Conservation (phyloP, 2,113 vertebrate species). For the Chlamydotis undulata region DNA sequence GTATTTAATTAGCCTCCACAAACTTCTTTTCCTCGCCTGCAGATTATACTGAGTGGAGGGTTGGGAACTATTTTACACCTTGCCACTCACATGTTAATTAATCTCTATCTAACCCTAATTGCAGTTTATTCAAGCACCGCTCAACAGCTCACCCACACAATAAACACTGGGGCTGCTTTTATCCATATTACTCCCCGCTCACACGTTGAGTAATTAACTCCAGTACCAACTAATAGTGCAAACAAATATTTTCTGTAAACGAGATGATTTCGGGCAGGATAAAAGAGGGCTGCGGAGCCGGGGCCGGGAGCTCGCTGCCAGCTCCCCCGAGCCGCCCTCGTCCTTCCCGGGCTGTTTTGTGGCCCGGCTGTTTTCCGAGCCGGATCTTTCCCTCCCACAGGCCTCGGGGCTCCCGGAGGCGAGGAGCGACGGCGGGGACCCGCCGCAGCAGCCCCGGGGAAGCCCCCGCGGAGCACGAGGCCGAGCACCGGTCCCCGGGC, state of each 20-base stretch:
- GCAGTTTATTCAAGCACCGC: slow-evolving; percentile 90
- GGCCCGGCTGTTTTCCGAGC: background rate
- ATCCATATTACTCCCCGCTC: slow-evolving; percentile 83
- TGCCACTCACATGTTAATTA: slow-evolving; percentile 91
- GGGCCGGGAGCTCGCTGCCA: slow-evolving; percentile 48
- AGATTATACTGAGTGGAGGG: slow-evolving; percentile 79
- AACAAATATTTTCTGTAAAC: slow-evolving; percentile 84
- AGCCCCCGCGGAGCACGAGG: background rate
- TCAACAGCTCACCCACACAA: slow-evolving; percentile 89
- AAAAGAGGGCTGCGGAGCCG: slow-evolving; percentile 66
- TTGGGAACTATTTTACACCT: slow-evolving; percentile 84
- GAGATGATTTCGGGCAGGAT: slow-evolving; percentile 79
- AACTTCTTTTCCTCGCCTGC: slow-evolving; percentile 81
- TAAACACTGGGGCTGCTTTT: slow-evolving; percentile 92
- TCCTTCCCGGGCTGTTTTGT: background rate
- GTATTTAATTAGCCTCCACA: slow-evolving; percentile 80
- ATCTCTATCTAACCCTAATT: slow-evolving; percentile 88
- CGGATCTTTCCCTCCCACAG: background rate
- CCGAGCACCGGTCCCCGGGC: background rate
- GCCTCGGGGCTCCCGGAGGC: background rate
- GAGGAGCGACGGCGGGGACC: background rate
- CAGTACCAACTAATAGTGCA: slow-evolving; percentile 82
- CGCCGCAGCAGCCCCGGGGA: background rate
- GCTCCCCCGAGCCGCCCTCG: background rate
- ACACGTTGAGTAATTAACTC: slow-evolving; percentile 89